phyloP scores from a whole-genome alignment of 2,797 vertebrate species.

The Argentina silus region DNA sequence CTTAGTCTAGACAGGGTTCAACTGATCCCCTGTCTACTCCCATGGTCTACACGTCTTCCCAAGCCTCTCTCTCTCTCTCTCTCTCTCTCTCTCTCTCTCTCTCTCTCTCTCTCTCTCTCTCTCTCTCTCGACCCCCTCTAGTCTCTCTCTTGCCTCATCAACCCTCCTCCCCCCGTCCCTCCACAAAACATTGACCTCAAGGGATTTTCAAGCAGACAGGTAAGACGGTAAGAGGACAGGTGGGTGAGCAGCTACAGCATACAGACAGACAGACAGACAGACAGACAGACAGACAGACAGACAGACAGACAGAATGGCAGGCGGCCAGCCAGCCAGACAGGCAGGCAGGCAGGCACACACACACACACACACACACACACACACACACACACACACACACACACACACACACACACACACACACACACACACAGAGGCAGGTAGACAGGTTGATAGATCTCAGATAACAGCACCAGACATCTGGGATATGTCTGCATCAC shows the following conservation, averaged over 20 bases:
- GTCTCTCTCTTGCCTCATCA: neutral
- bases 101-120: neutral
- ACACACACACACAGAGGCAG: neutral
- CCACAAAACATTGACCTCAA: neutral
- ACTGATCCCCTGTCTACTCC: slow-evolving; percentile 54
- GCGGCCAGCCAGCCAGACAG: neutral
- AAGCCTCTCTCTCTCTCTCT: slow-evolving; percentile 16
- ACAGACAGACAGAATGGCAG: neutral
- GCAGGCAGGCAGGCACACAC: neutral
- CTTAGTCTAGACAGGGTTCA: slow-evolving; percentile 66
- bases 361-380: neutral
- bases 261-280: neutral
- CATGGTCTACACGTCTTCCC: slow-evolving; percentile 27
- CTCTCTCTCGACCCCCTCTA: neutral
- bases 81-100: neutral
- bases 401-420: neutral
- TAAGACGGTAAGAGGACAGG: neutral
- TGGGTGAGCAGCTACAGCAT: neutral
- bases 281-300: neutral
- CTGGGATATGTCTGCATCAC: neutral
- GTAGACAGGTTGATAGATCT: neutral
- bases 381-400: neutral
- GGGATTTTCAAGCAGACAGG: neutral
- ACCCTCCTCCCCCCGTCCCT: neutral
- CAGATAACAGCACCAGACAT: neutral